phyloP scores from a whole-genome alignment of 1,140 invertebrate species.

The Metaphire vulgaris region DNA sequence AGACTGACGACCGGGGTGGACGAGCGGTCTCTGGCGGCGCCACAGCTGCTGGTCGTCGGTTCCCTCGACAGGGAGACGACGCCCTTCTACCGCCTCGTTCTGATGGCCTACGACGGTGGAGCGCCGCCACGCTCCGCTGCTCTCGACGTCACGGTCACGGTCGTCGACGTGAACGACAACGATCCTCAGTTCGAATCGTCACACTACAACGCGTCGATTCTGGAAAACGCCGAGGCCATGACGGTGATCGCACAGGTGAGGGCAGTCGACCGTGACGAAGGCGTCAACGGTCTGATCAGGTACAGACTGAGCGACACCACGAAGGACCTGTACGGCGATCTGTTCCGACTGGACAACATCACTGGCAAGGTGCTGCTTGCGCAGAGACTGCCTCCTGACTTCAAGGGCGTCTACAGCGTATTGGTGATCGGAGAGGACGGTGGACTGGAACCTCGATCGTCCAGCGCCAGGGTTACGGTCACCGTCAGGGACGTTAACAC shows the following conservation, averaged over 20 bases:
- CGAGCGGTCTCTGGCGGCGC: neutral
- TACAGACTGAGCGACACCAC: slow-evolving; percentile 10
- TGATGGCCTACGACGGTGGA: slow-evolving; percentile 6
- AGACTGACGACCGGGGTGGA: slow-evolving; percentile 1
- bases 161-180: slow-evolving; percentile 20
- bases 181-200: slow-evolving; percentile 10
- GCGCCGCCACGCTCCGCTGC: neutral
- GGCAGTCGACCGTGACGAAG: slow-evolving; percentile 22
- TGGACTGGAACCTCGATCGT: neutral
- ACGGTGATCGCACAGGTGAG: slow-evolving; percentile 60
- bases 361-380: slow-evolving; percentile 65
- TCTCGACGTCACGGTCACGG: neutral
- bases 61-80: slow-evolving; percentile 10
- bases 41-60: neutral
- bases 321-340: neutral
- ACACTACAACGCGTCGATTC: slow-evolving; percentile 1
- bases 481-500: neutral
- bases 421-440: neutral
- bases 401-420: neutral
- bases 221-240: slow-evolving; percentile 62
- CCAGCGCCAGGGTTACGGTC: neutral
- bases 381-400: slow-evolving; percentile 42
- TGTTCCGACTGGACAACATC: slow-evolving; percentile 56
- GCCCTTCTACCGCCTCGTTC: neutral
- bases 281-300: slow-evolving; percentile 14